Evolutionary conservation across 1,140 invertebrate species (phyloP).

Genomic region (Zaprionus ornatus): DNA sequence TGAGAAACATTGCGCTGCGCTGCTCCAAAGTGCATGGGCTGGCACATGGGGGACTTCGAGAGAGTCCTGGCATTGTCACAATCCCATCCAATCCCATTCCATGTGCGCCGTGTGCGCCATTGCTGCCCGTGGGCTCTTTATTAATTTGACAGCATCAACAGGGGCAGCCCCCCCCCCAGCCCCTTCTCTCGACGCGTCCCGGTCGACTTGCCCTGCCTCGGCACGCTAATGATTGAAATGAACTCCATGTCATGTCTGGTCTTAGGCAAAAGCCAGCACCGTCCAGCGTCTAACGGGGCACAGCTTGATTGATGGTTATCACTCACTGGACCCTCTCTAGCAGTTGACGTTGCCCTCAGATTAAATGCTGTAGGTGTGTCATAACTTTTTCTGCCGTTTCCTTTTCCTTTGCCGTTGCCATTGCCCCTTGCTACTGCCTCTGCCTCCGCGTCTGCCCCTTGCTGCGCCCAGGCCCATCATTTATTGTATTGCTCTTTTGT

Average conservation of each 20-base stretch:
- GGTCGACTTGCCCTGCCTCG: conserved; percentile 16
- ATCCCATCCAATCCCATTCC: conserved; percentile 16
- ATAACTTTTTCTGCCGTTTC: conserved; percentile 65
- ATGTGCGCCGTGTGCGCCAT: conserved; percentile 1
- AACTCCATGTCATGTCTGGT: conserved; percentile 63
- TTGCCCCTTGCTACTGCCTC: conserved; percentile 20
- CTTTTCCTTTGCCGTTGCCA: background rate
- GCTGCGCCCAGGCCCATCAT: conserved; percentile 37
- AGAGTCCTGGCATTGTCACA: conserved; percentile 27
- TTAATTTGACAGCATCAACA: conserved; percentile 83
- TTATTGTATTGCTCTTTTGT: conserved; percentile 69
- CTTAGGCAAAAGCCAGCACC: conserved; percentile 59
- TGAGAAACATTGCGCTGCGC: conserved; percentile 60
- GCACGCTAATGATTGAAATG: conserved; percentile 81
- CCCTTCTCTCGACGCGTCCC: background rate
- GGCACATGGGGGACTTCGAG: conserved; percentile 31
- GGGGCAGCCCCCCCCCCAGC: conserved; percentile 51
- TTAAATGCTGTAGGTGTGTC: conserved; percentile 81
- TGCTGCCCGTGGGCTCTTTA: conserved; percentile 64
- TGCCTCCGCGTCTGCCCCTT: conserved; percentile 7
- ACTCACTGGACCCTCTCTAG: conserved; percentile 56
- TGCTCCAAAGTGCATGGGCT: conserved; percentile 69
- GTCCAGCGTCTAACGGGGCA: background rate
- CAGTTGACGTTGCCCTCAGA: conserved; percentile 57
- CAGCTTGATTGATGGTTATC: conserved; percentile 83